Base-by-base conservation (phyloP, 1,140 invertebrate genomes). In the Apis florea region DNA sequence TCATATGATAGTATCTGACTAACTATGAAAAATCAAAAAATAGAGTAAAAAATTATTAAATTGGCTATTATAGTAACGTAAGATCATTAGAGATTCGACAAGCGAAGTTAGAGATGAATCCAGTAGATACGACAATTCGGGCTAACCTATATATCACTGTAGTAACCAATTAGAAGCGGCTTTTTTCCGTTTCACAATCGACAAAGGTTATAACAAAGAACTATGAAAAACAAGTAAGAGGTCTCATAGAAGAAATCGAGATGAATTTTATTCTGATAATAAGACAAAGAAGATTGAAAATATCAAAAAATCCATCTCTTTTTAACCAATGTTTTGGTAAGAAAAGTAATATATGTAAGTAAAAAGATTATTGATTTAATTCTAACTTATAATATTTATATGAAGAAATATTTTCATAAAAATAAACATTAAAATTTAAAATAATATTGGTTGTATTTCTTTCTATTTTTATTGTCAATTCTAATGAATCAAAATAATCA, bases 81-180 rank as follows among this genome's bases (percentile, higher is more conserved):
- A 76, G 85, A 80, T 89, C 89, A 85, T 90, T 91, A 90, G 78
- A 89, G 84, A 87, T 86, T 73, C 81, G 74, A 58, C 15, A 21
- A 53, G 21, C 24, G 40, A 75, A 56, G 58, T 73, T 68, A 78
- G 73, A 89, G 90, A 91, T 91, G 83, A 86, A 85, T 71, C 80
- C 83, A 83, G 86, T 83, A 91, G 90, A 91, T 91, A 91, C 85
- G 75, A 85, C 83, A 87, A 90, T 90, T 82, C 78, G 73, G 73
- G 73, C 68, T 49, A 66, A 83, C 79, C 90, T 89, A 91, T 91
- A 90, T 76, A 91, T 91, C 90, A 91, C 88, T n/a, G 47, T 24
- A 73, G 72, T 86, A 85, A 91, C 90, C 90, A 91, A 91, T 91
- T 91, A 91, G 85, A 88, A 89, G 85, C 82, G 73, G 76, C 70